Base-by-base conservation (phyloP, 2,797 vertebrate species). In the Microhierax caerulescens region DNA sequence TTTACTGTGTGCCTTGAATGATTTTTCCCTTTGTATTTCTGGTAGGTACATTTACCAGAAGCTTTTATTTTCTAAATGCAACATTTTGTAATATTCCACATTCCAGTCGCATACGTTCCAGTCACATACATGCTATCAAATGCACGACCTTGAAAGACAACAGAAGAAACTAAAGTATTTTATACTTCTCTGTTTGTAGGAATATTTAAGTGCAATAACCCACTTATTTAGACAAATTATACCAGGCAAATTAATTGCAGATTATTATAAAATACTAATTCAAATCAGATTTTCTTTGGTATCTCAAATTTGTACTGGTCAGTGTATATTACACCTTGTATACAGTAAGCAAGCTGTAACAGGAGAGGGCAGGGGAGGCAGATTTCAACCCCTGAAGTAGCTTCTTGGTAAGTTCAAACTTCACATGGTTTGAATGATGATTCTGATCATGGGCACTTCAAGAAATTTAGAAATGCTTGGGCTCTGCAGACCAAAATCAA, bases 1-100 rank as follows among this genome's bases (percentile, higher is more conserved):
- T 50, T 70, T 50, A 63, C 28, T 30, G 17, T 0, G 0, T 0
- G 2, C 41, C 41, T 39, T 47, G 9, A 92, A 39, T 56, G 0
- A 51, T 39, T 77, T 47, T 60, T 60, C 39, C 45, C 11, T 86
- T 70, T 4, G 4, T 77, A 22, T 34, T 83, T 86, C 57, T 78
- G 30, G 53, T 56, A n/a, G 9, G 13, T 54, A 2, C 77, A 50
- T 80, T 91, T 88, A 78, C 36, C 60, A 81, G 64, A 25, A 91
- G 28, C 10, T 84, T 92, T 83, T 50, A 12, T 53, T 53, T 64
- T 75, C 39, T 78, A 84, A 93, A 67, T 45, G 32, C n/a, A 85
- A n/a, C 5, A 16, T 57, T 95, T 63, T 81, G 18, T 80, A 81
- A 72, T 32, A 75, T 47, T 91, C 47, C 73, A 59, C 50, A 68